These are phyloP conservation scores for Etheostoma cragini DNA, from an alignment of 2,113 vertebrate species.

Conservation along the genomic window DNA sequence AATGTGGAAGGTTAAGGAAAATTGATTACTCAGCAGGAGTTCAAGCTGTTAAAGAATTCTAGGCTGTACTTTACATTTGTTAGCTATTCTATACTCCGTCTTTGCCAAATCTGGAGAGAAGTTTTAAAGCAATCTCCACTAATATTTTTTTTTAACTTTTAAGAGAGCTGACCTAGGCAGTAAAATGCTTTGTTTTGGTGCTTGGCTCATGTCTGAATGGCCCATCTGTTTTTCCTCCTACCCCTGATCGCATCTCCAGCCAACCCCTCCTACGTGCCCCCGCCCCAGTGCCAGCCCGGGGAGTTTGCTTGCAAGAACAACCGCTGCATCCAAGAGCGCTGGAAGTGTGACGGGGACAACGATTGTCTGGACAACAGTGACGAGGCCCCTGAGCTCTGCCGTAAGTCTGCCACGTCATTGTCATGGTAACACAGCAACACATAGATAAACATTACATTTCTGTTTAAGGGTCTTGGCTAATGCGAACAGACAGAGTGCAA, in stretches of 20 bases:
- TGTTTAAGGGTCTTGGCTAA: constrained; percentile 42
- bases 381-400: constrained; percentile 93
- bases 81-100: not conserved
- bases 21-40: constrained; percentile 32
- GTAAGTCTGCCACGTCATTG: constrained; percentile 83
- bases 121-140: constrained; percentile 1
- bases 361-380: constrained; percentile 99
- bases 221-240: constrained; percentile 56
- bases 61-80: constrained; percentile 28
- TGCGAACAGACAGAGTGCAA: constrained; percentile 16
- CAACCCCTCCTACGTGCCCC: constrained; percentile 96
- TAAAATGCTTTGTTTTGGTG: constrained; percentile 46
- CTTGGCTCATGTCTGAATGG: constrained; percentile 33
- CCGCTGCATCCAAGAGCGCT: constrained; percentile 98
- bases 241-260: constrained; percentile 80
- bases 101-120: constrained; percentile 17
- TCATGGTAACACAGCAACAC: constrained; percentile 70
- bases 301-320: constrained; percentile 99
- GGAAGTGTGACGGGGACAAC: constrained; percentile 98
- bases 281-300: constrained; percentile 94
- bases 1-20: constrained; percentile 40
- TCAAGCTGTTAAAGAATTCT: constrained; percentile 28
- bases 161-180: not conserved
- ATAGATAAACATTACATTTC: constrained; percentile 44
- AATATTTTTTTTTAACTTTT: constrained; percentile 48